Percentiles rank a stretch among this genome's conserved stretches.
Conservation (phyloP, 2,888 invertebrate genomes). For the Pediacus dermestoides region DNA sequence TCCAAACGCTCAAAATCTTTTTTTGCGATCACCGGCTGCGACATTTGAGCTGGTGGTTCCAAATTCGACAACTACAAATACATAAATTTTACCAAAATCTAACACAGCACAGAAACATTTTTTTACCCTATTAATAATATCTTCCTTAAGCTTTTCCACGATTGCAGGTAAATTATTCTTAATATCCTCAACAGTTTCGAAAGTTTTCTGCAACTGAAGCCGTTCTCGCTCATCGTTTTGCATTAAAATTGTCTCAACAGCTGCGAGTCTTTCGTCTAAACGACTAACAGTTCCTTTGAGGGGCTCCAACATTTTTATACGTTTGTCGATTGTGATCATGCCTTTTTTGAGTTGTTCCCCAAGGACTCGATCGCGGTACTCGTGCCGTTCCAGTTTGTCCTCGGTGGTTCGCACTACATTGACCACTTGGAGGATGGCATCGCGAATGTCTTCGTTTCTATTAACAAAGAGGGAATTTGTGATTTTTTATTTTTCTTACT, state of each 20-base stretch:
- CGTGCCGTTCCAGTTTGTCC: constrained; percentile 81
- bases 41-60: constrained; percentile 31
- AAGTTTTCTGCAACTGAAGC: constrained; percentile 60
- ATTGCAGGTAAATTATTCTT: constrained; percentile 52
- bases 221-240: constrained; percentile 68
- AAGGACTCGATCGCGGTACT: constrained; percentile 72
- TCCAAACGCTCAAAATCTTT: constrained; percentile 38
- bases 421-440: constrained; percentile 75
- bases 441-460: constrained; percentile 70
- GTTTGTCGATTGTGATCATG: constrained; percentile 67
- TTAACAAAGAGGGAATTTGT: too few relatives aligned
- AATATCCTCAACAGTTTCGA: constrained; percentile 56
- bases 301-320: constrained; percentile 66
- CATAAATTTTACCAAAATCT: constrained; percentile 10
- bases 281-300: constrained; percentile 66
- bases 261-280: constrained; percentile 71
- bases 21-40: constrained; percentile 34
- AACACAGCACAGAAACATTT: constrained; percentile 4
- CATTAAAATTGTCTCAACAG: constrained; percentile 72
- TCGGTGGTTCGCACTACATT: constrained; percentile 76
- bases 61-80: constrained; percentile 15
- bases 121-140: constrained; percentile 42
- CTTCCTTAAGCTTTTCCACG: constrained; percentile 49
- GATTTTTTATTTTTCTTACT: too few relatives aligned
- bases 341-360: constrained; percentile 77